Conservation (phyloP, 2,797 vertebrate species). For the Cuniculus paca region DNA sequence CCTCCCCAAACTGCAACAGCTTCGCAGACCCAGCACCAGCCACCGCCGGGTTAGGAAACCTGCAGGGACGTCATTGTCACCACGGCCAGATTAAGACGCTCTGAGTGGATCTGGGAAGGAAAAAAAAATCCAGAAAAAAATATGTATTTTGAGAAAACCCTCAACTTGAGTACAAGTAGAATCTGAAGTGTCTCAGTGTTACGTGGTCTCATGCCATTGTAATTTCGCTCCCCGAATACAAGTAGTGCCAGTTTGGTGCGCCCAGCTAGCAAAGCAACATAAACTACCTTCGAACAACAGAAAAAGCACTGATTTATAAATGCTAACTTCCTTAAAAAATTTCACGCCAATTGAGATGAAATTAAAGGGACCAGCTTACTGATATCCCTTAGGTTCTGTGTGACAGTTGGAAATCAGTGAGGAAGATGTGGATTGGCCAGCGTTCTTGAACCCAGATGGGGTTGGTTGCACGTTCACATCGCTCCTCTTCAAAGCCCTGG, state of each 20-base stretch:
- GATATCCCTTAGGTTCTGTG: not conserved
- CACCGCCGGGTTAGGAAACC: no score
- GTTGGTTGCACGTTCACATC: not conserved
- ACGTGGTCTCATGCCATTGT: not conserved
- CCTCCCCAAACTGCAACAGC: not conserved
- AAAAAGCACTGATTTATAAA: not conserved
- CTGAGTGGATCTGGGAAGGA: not conserved
- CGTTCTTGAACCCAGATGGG: not conserved
- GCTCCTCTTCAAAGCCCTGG: slow-evolving; percentile 56
- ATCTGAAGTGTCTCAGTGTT: not conserved
- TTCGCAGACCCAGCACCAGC: not conserved
- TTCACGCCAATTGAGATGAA: not conserved
- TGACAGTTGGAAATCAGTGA: not conserved
- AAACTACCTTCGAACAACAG: not conserved
- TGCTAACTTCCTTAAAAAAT: not conserved
- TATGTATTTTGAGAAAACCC: not conserved
- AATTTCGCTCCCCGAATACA: not conserved
- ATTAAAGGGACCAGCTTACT: not conserved
- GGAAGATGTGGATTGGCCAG: accelerated
- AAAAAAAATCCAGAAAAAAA: not conserved
- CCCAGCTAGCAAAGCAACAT: not conserved
- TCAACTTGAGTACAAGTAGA: not conserved
- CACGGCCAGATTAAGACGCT: not conserved
- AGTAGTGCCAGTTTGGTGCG: not conserved
- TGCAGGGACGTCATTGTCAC: not conserved